A percentile compares a stretch with the other conserved stretches of the same genome.
Evolutionary conservation across 2,113 vertebrate genomes (phyloP).

Genomic region (Boulengeromyrus knoepffleri): DNA sequence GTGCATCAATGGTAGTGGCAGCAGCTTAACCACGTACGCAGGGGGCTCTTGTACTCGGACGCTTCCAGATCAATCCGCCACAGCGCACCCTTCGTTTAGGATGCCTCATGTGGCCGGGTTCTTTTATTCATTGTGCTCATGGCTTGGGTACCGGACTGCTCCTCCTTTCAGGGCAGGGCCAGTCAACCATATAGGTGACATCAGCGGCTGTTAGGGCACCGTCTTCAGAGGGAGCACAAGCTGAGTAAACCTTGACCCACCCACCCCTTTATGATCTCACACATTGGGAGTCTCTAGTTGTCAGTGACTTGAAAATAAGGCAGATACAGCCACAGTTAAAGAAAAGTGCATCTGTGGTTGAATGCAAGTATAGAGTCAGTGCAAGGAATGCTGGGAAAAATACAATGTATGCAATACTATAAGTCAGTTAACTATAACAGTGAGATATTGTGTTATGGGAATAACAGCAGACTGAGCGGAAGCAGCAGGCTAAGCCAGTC

Average conservation of each 20-base stretch:
- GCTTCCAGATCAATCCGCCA: background rate
- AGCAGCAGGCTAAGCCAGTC: background rate
- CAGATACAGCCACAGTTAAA: background rate
- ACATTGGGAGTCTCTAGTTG: background rate
- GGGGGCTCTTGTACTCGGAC: background rate
- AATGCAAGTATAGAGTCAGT: background rate
- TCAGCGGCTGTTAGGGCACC: background rate
- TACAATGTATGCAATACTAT: background rate
- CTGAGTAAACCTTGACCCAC: background rate
- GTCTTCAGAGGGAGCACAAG: background rate
- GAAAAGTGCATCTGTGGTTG: background rate
- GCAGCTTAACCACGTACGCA: background rate
- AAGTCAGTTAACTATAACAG: background rate
- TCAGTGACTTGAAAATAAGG: background rate
- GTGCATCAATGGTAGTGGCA: background rate
- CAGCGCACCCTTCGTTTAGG: too few relatives aligned
- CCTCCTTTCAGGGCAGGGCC: too few relatives aligned
- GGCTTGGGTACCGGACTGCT: background rate
- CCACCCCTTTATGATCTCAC: background rate
- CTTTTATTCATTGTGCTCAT: background rate
- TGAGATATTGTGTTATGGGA: background rate
- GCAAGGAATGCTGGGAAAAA: background rate
- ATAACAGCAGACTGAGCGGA: background rate
- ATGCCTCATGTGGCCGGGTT: background rate
- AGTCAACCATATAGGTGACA: background rate